A percentile compares a stretch with the other conserved stretches of the same genome.
These are phyloP conservation scores for Bugula neritina DNA, from an alignment of 2,888 invertebrate genomes.

Conservation along the genomic window DNA sequence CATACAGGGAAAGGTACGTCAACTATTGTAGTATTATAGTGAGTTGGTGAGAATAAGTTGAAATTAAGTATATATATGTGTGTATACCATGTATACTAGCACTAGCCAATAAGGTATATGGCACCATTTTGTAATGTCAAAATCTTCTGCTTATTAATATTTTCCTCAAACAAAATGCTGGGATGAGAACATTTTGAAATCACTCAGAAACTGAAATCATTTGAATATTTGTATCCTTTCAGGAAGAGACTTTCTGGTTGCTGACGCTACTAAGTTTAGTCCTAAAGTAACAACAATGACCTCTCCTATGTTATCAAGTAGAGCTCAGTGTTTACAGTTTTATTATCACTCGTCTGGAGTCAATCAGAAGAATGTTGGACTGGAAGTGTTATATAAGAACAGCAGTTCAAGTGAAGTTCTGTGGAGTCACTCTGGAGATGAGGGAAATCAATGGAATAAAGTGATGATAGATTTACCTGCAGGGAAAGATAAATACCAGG, in stretches of 20 bases:
- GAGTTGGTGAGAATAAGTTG: not conserved
- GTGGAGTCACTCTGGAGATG: not conserved
- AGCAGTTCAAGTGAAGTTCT: not conserved
- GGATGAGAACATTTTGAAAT: too few relatives aligned
- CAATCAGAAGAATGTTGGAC: not conserved
- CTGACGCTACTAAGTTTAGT: not conserved
- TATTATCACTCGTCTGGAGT: not conserved
- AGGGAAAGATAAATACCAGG: not conserved
- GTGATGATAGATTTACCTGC: not conserved
- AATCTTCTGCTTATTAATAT: too few relatives aligned
- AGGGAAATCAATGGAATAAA: not conserved
- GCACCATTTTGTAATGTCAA: not conserved
- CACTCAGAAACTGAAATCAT: too few relatives aligned
- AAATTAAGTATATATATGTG: not conserved
- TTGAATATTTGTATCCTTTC: too few relatives aligned
- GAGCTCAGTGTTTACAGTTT: constrained; percentile 18
- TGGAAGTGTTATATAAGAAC: not conserved
- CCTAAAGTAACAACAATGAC: not conserved
- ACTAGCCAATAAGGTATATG: not conserved
- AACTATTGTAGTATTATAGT: too few relatives aligned
- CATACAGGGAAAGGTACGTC: not conserved
- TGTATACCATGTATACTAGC: not conserved
- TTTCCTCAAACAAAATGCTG: too few relatives aligned
- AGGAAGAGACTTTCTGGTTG: not conserved
- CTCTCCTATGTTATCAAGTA: not conserved